These are phyloP conservation scores for Kryptopterus vitreolus DNA, from an alignment of 2,797 vertebrate genomes.

Conservation along the genomic window DNA sequence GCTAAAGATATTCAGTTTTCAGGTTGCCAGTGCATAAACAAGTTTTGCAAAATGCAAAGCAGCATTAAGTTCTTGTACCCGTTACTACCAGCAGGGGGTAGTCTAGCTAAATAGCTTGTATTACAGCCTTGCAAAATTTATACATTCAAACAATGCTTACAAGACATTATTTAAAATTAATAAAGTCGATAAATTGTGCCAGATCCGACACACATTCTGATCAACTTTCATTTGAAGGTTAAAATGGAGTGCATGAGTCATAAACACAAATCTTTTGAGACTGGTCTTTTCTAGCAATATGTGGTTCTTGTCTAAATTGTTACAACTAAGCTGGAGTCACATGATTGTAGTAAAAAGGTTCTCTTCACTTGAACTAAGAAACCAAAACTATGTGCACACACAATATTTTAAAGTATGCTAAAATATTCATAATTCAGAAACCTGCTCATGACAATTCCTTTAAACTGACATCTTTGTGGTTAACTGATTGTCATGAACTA, in stretches of 20 bases:
- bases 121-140: background rate
- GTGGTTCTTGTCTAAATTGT: no score
- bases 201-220: background rate
- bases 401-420: background rate
- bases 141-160: background rate
- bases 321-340: no score
- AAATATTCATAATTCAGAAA: background rate
- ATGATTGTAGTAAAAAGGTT: no score
- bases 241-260: background rate
- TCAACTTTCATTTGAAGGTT: background rate
- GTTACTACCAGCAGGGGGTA: conserved; percentile 4
- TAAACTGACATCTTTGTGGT: background rate
- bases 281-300: no score
- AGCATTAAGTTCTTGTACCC: background rate
- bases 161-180: background rate
- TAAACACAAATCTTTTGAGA: no score
- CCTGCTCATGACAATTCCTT: background rate
- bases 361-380: no score
- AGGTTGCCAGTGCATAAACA: background rate
- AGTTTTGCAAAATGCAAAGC: background rate
- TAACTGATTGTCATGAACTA: background rate
- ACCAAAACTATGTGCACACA: no score
- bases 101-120: background rate
- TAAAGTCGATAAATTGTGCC: background rate
- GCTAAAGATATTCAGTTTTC: background rate